A percentile compares a stretch with the other conserved stretches of the same genome.
Conservation (phyloP, 1,140 invertebrate species). For the Adoxophyes honmai region DNA sequence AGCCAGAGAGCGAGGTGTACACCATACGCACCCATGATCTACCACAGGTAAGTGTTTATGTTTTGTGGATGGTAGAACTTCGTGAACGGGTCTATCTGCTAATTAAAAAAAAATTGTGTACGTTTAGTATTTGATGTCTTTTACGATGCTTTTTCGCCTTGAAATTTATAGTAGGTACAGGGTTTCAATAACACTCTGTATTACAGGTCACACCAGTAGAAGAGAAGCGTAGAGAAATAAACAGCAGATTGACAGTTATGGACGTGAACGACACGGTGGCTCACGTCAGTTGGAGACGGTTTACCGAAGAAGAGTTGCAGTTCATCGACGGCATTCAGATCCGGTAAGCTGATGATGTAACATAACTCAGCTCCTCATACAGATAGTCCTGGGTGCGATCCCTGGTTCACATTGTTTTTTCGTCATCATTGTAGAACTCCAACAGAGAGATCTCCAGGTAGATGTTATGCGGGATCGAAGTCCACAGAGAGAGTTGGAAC, state of each 20-base stretch:
- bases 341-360: slow-evolving; percentile 62
- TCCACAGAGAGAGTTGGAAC: too few species aligned
- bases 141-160: too few species aligned
- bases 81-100: too few species aligned
- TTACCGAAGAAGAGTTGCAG: slow-evolving; percentile 87
- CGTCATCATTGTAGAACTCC: too few species aligned
- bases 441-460: too few species aligned
- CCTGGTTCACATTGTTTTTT: too few species aligned
- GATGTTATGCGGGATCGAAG: too few species aligned
- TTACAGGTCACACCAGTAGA: slow-evolving; percentile 40
- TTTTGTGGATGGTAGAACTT: not conserved
- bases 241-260: slow-evolving; percentile 84
- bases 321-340: slow-evolving; percentile 79
- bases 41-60: slow-evolving; percentile 43
- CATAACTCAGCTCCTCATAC: too few species aligned
- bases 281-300: slow-evolving; percentile 88
- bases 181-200: not conserved
- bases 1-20: slow-evolving; percentile 85
- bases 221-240: slow-evolving; percentile 65
- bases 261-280: slow-evolving; percentile 88
- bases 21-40: slow-evolving; percentile 82
- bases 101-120: too few species aligned
- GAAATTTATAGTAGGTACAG: too few species aligned
- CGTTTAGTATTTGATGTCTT: too few species aligned
- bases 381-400: too few species aligned